Evolutionary conservation across 2,113 vertebrate species (phyloP).

Genomic region (Lota lota): DNA sequence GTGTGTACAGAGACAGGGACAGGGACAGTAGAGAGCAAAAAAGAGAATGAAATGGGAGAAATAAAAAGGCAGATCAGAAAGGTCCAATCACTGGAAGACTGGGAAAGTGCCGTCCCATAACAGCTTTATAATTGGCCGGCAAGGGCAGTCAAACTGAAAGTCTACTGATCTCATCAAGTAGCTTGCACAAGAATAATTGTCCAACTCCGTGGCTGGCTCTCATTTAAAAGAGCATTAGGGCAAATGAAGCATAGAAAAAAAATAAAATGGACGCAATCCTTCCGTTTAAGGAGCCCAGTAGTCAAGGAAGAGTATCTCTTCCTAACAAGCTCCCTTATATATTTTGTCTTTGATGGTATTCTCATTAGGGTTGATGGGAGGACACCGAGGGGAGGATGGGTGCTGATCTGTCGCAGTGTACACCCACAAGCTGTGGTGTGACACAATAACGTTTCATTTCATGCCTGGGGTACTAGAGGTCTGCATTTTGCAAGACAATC

Average conservation of each 20-base stretch:
- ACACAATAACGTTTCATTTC: too few species aligned
- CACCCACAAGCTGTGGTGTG: too few species aligned
- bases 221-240: slow-evolving; percentile 63
- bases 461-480: too few species aligned
- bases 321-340: not conserved
- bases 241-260: slow-evolving; percentile 53
- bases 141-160: slow-evolving; percentile 68
- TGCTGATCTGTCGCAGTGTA: too few species aligned
- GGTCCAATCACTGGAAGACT: slow-evolving; percentile 60
- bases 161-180: slow-evolving; percentile 60
- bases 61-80: slow-evolving; percentile 38
- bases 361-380: too few species aligned
- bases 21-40: slow-evolving; percentile 26
- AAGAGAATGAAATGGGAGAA: slow-evolving; percentile 48
- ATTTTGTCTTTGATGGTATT: too few species aligned
- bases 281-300: slow-evolving; percentile 33
- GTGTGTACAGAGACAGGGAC: not conserved
- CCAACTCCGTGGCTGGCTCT: slow-evolving; percentile 46
- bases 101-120: slow-evolving; percentile 62
- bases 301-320: not conserved
- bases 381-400: too few species aligned
- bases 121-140: slow-evolving; percentile 68
- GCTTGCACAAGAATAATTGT: slow-evolving; percentile 57
- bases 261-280: slow-evolving; percentile 31
- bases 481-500: too few species aligned